Base-by-base conservation (phyloP, 2,113 vertebrate species). In the Megaptera novaeangliae region DNA sequence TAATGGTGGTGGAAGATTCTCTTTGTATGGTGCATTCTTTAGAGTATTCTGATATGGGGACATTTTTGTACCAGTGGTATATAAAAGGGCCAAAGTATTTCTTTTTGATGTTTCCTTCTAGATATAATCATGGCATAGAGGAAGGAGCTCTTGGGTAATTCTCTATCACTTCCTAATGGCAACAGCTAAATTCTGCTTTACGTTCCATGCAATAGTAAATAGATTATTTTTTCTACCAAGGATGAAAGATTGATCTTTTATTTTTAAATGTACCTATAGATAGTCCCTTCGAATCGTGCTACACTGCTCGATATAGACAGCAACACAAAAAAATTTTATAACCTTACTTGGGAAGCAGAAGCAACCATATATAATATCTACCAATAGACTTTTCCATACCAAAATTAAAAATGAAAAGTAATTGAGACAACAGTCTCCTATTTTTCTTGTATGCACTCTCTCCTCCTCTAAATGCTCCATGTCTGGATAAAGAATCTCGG, bases 1-100 rank as follows among this genome's bases (percentile, higher is more conserved):
- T 44, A 15, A 66, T 10, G 0, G 11, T 2, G 3, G 17, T 13
- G 7, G 20, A 29, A 57, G n/a, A 0, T 34, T 49, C 20, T 29
- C n/a, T 85, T 68, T 36, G 29, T 6, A 15, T 15, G 15, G 7
- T 18, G 0, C 1, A 6, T 18, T 15, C 18, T 69, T 69, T 9
- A 3, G 3, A 0, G n/a, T 20, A 25, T 29, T 36, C 4, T 3
- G 18, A 4, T 2, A 36, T 0, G 12, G 1, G 41, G 13, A 6
- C 7, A 1, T 36, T 85, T 61, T 15, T 78, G 4, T 29, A 31
- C 12, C 29, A 6, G 49, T 13, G 44, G 1, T 44, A 18, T 5
- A 23, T 31, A 41, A 39, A 81, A 69, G 4, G 6, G 25, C 4
- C 39, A 64, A 9, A 25, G 8, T 6, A 31, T 29, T 34, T 49